These are phyloP conservation scores for Arnoldichthys spilopterus DNA, from an alignment of 2,797 vertebrate genomes.

Conservation along the genomic window DNA sequence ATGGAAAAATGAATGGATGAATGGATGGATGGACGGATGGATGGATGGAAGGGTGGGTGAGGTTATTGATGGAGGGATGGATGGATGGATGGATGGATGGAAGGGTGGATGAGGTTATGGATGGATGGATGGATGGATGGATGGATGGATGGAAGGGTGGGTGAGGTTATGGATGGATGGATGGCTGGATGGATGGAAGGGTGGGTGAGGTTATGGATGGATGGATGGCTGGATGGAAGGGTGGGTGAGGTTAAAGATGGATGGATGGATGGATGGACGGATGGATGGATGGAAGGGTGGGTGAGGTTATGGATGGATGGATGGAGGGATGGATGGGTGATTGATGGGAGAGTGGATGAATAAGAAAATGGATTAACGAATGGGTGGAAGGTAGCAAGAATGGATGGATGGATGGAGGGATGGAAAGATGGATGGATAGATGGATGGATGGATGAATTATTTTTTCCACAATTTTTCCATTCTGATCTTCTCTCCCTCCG, in stretches of 20 bases:
- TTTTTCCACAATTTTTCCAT: too few relatives aligned
- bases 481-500: not conserved
- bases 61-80: not conserved
- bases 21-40: not conserved
- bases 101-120: too few relatives aligned
- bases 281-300: not conserved
- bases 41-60: too few relatives aligned
- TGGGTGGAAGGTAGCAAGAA: not conserved
- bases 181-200: not conserved
- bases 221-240: not conserved
- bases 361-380: not conserved
- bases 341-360: not conserved
- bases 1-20: not conserved
- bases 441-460: not conserved
- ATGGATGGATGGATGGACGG: not conserved
- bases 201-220: too few relatives aligned
- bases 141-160: not conserved
- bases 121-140: not conserved
- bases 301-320: too few relatives aligned
- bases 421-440: not conserved
- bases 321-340: not conserved
- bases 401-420: not conserved
- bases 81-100: too few relatives aligned
- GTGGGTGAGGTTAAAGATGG: too few relatives aligned
- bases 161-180: not conserved